Evolutionary conservation across 2,888 invertebrate genomes (phyloP).

Genomic region (Cantharis nigra): DNA sequence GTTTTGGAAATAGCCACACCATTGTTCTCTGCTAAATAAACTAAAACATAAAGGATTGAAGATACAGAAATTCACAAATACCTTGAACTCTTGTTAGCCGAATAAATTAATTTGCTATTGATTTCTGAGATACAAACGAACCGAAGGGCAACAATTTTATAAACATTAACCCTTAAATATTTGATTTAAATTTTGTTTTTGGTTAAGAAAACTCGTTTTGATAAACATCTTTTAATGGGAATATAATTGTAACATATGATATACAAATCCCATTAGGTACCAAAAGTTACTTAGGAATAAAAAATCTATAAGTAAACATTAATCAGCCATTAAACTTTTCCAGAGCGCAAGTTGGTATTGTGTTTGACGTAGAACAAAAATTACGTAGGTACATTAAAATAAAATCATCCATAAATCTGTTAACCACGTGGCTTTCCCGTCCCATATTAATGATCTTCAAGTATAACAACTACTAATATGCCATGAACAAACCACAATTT

Average conservation of each 20-base stretch:
- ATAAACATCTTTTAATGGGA: slow-evolving; percentile 19
- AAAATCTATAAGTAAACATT: neutral
- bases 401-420: neutral
- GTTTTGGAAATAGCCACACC: neutral
- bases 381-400: neutral
- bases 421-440: slow-evolving; percentile 16
- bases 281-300: neutral
- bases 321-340: neutral
- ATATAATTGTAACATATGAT: slow-evolving; percentile 11
- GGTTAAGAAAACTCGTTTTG: neutral
- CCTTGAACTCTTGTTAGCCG: neutral
- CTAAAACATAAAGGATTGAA: neutral
- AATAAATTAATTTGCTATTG: neutral
- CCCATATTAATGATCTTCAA: slow-evolving; percentile 13
- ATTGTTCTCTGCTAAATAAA: neutral
- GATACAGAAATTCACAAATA: neutral
- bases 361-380: neutral
- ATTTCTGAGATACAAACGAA: neutral
- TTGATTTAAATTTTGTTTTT: neutral
- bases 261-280: neutral
- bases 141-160: neutral
- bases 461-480: slow-evolving; percentile 4
- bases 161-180: neutral
- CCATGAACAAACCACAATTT: neutral
- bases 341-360: neutral